Percentiles rank a stretch among this genome's conserved stretches.
Evolutionary conservation across 2,888 invertebrate genomes (phyloP).

Genomic region (Desoria tigrina): DNA sequence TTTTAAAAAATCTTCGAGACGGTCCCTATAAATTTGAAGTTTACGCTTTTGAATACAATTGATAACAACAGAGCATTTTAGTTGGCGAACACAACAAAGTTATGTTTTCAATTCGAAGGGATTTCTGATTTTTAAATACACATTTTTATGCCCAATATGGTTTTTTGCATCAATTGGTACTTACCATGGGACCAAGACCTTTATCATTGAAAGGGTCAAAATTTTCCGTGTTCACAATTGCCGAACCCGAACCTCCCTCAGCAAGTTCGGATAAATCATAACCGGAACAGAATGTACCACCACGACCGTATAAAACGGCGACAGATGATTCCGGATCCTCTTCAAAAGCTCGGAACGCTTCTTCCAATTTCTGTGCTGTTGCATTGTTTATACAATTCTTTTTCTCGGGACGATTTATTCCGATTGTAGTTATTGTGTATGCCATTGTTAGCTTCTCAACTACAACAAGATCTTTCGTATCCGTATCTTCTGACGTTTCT

Average conservation of each 20-base stretch:
- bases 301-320: slow-evolving; percentile 81
- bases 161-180: no score
- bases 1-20: slow-evolving; percentile 70
- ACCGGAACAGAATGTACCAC: slow-evolving; percentile 90
- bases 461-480: slow-evolving; percentile 5
- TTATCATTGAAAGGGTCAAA: slow-evolving; percentile 29
- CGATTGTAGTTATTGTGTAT: slow-evolving; percentile 69
- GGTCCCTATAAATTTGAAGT: slow-evolving; percentile 67
- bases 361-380: slow-evolving; percentile 68
- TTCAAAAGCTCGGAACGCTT: slow-evolving; percentile 79
- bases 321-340: slow-evolving; percentile 69
- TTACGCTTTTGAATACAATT: no score
- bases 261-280: slow-evolving; percentile 79
- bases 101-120: no score
- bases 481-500: background rate
- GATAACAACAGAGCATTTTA: background rate
- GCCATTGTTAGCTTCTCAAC: slow-evolving; percentile 16
- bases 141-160: slow-evolving; percentile 10
- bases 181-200: slow-evolving; percentile 39
- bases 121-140: background rate
- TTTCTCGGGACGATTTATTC: slow-evolving; percentile 79
- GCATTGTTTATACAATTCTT: slow-evolving; percentile 77
- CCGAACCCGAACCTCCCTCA: background rate
- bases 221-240: slow-evolving; percentile 17
- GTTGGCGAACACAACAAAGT: no score